Percentiles rank a stretch among this genome's conserved stretches.
Evolutionary conservation across 2,888 invertebrate species (phyloP).

Genomic region (Trimorus sp.): DNA sequence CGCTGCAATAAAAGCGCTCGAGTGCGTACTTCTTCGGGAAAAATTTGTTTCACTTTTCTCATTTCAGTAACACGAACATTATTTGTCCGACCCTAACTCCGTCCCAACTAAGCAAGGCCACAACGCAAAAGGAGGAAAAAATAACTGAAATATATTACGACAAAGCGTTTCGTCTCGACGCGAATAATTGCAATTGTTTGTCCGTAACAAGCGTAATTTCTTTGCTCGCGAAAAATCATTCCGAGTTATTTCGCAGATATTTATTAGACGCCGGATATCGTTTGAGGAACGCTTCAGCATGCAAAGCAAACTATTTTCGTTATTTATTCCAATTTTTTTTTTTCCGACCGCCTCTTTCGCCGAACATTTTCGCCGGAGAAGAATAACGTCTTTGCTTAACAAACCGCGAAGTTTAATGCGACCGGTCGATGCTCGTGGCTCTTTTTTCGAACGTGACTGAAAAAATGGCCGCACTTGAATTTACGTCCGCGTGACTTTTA

Average conservation of each 20-base stretch:
- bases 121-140: background rate
- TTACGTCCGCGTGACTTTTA: conserved; percentile 25
- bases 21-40: too few species aligned
- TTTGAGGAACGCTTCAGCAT: conserved; percentile 6
- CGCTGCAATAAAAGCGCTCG: too few species aligned
- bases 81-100: too few species aligned
- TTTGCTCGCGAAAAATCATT: background rate
- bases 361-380: conserved; percentile 14
- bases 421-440: conserved; percentile 2
- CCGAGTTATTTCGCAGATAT: background rate
- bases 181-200: conserved; percentile 4
- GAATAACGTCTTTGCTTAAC: conserved; percentile 44
- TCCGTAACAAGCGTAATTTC: background rate
- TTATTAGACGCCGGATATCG: background rate
- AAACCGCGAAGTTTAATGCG: conserved; percentile 40
- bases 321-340: conserved; percentile 1
- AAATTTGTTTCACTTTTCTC: too few species aligned
- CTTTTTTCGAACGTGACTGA: conserved; percentile 45
- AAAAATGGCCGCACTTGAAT: conserved; percentile 41
- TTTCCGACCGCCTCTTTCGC: background rate
- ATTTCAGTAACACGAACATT: too few species aligned
- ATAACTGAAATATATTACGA: background rate
- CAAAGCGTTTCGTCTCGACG: background rate
- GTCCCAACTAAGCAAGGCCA: background rate
- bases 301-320: background rate